Conservation (phyloP, 2,113 vertebrate species). For the Notarius lentiginosus region DNA sequence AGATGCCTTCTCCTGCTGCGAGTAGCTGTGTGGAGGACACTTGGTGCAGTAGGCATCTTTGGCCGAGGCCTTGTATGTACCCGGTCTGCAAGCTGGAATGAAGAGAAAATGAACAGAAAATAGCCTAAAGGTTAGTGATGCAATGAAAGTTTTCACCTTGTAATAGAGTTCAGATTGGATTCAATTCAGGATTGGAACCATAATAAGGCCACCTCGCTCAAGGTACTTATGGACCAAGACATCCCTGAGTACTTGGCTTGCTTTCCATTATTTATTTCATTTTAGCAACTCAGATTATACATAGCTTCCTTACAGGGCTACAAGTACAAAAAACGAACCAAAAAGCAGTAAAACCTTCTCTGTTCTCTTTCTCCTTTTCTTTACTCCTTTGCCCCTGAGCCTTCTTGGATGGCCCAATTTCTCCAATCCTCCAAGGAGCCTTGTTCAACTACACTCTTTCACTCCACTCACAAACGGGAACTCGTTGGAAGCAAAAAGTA, state of each 20-base stretch:
- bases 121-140: not conserved
- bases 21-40: conserved; percentile 79
- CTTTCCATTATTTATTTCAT: not conserved
- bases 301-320: not conserved
- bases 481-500: not conserved
- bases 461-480: not conserved
- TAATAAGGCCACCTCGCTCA: not conserved
- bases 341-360: not conserved
- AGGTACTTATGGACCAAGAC: conserved; percentile 23
- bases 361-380: conserved; percentile 3
- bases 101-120: conserved; percentile 14
- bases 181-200: not conserved
- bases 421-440: conserved; percentile 31
- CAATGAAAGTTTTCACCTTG: not conserved
- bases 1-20: conserved; percentile 70
- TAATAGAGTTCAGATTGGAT: not conserved
- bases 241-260: conserved; percentile 17
- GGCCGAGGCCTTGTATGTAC: conserved; percentile 78
- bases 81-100: conserved; percentile 74
- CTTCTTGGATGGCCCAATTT: conserved; percentile 53
- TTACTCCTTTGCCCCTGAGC: conserved; percentile 30
- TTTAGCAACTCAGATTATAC: not conserved
- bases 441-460: not conserved
- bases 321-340: not conserved
- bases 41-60: conserved; percentile 78